phyloP scores from a whole-genome alignment of 2,113 vertebrate species.

The Otis tarda region DNA sequence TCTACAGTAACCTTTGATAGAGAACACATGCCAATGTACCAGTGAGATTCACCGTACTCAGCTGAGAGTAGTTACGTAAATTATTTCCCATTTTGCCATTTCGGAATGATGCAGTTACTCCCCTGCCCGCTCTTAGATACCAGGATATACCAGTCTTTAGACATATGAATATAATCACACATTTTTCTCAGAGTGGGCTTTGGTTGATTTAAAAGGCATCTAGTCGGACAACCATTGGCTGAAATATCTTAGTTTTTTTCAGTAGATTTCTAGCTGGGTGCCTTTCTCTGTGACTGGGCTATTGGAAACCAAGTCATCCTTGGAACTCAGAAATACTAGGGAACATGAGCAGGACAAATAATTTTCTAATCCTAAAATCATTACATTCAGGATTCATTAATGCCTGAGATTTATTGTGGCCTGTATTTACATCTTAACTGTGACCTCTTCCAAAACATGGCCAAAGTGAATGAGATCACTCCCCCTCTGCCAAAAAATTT shows the following conservation, averaged over 20 bases:
- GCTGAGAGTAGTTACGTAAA: not conserved
- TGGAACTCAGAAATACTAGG: not conserved
- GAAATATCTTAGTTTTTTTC: not conserved
- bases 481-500: not conserved
- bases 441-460: not conserved
- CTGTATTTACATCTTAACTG: not conserved
- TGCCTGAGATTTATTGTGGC: not conserved
- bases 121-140: not conserved
- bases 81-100: not conserved
- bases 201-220: not conserved
- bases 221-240: not conserved
- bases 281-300: not conserved
- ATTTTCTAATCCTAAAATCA: not conserved
- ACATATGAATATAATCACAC: not conserved
- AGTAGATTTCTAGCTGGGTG: not conserved
- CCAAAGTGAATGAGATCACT: not conserved
- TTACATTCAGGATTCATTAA: not conserved
- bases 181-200: not conserved
- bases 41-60: not conserved
- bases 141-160: not conserved
- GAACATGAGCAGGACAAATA: not conserved
- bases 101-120: not conserved
- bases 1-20: not conserved
- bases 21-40: not conserved
- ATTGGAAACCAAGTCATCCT: not conserved